Evolutionary conservation across 2,888 invertebrate genomes (phyloP).

Genomic region (Sminthurinus aureus): DNA sequence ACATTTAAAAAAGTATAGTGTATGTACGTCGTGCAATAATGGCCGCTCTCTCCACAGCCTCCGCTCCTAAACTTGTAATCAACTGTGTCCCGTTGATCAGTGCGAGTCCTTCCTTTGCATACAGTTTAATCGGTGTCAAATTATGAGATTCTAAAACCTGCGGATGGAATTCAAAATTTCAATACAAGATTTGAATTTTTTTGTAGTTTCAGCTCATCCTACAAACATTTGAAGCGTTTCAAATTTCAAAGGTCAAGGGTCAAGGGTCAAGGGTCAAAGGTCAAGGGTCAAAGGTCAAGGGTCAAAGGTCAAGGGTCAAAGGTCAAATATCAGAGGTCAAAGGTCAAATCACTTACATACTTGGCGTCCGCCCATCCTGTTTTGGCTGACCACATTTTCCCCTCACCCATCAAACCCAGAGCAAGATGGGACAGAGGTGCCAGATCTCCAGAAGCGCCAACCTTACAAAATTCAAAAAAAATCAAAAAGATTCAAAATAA

Average conservation of each 20-base stretch:
- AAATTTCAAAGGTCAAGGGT: not conserved
- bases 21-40: slow-evolving; percentile 68
- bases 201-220: too few relatives aligned
- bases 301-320: not conserved
- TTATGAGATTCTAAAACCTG: slow-evolving; percentile 69
- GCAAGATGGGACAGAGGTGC: slow-evolving; percentile 73
- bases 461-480: not conserved
- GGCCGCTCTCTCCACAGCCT: slow-evolving; percentile 70
- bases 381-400: slow-evolving; percentile 72
- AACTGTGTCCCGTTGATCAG: slow-evolving; percentile 75
- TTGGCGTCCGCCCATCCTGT: slow-evolving; percentile 71
- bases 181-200: too few relatives aligned
- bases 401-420: slow-evolving; percentile 73
- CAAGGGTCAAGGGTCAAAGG: not conserved
- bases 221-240: too few relatives aligned
- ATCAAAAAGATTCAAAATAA: not conserved
- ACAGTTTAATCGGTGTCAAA: slow-evolving; percentile 68
- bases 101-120: slow-evolving; percentile 72
- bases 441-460: slow-evolving; percentile 74
- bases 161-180: too few relatives aligned
- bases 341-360: slow-evolving; percentile 63
- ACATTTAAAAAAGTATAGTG: too few relatives aligned
- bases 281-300: not conserved
- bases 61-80: slow-evolving; percentile 72
- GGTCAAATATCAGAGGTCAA: too few relatives aligned